Conservation (phyloP, 2,888 invertebrate genomes). For the Copidosoma aretas region DNA sequence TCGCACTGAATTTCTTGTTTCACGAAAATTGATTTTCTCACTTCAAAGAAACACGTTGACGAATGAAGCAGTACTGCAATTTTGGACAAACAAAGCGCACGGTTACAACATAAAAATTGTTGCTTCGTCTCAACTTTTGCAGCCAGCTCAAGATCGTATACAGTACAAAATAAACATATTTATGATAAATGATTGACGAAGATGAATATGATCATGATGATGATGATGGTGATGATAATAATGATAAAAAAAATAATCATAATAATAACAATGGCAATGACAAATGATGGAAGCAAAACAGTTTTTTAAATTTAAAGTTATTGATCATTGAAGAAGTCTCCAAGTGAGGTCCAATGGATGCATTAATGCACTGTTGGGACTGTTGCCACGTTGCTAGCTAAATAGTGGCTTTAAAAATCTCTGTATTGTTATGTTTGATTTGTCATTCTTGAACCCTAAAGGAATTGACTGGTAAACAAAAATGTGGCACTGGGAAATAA, state of each 20-base stretch:
- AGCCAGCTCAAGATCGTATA: slow-evolving; percentile 61
- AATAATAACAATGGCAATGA: not conserved
- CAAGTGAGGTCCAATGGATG: slow-evolving; percentile 12
- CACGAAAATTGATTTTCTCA: not conserved
- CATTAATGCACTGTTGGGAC: slow-evolving; percentile 19
- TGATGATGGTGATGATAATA: not conserved
- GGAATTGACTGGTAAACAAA: slow-evolving; percentile 23
- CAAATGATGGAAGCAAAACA: no score
- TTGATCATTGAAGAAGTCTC: slow-evolving; percentile 30
- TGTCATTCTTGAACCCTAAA: slow-evolving; percentile 11
- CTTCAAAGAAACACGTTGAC: not conserved
- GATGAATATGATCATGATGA: slow-evolving; percentile 48
- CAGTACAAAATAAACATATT: slow-evolving; percentile 63
- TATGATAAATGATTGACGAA: slow-evolving; percentile 58
- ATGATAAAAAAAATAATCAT: slow-evolving; percentile 12
- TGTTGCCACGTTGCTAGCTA: slow-evolving; percentile 17
- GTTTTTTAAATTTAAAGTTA: not conserved
- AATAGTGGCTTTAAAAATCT: slow-evolving; percentile 22
- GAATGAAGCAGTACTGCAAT: no score
- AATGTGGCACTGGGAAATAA: slow-evolving; percentile 28
- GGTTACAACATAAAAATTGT: slow-evolving; percentile 41
- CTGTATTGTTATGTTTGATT: not conserved
- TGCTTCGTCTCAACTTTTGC: slow-evolving; percentile 56
- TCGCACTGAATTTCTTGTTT: slow-evolving; percentile 1
- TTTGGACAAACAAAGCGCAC: no score